These are phyloP conservation scores for Magallana angulata DNA, from an alignment of 1,140 invertebrate genomes.

Conservation along the genomic window DNA sequence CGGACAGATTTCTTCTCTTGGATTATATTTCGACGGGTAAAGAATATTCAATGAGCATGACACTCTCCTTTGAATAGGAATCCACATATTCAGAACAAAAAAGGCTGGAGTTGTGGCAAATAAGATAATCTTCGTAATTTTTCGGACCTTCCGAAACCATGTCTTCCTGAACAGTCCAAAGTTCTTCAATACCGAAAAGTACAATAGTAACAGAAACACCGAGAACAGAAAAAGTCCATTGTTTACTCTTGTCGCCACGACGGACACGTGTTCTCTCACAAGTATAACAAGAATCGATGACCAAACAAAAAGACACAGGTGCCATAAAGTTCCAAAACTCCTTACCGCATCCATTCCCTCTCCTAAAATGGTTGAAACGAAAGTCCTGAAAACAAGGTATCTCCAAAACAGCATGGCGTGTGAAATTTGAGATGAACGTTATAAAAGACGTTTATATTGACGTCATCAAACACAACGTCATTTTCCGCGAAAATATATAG, in stretches of 20 bases:
- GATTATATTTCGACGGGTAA: neutral
- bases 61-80: slow-evolving; percentile 24
- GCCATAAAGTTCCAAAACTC: slow-evolving; percentile 49
- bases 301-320: slow-evolving; percentile 49
- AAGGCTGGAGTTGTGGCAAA: slow-evolving; percentile 12
- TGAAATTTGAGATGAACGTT: neutral
- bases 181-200: neutral
- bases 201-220: neutral
- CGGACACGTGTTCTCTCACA: neutral
- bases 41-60: neutral
- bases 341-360: slow-evolving; percentile 38
- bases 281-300: slow-evolving; percentile 36
- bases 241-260: slow-evolving; percentile 30
- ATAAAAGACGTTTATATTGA: neutral
- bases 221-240: slow-evolving; percentile 29
- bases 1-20: slow-evolving; percentile 8
- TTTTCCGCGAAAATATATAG: neutral
- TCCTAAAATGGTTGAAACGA: slow-evolving; percentile 1
- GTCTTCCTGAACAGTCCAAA: neutral
- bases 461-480: neutral
- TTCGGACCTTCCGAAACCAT: neutral
- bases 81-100: slow-evolving; percentile 25
- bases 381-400: neutral
- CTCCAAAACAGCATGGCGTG: neutral
- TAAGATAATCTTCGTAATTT: neutral